A percentile compares a stretch with the other conserved stretches of the same genome.
Conservation (phyloP, 2,113 vertebrate species). For the Heterocephalus glaber region DNA sequence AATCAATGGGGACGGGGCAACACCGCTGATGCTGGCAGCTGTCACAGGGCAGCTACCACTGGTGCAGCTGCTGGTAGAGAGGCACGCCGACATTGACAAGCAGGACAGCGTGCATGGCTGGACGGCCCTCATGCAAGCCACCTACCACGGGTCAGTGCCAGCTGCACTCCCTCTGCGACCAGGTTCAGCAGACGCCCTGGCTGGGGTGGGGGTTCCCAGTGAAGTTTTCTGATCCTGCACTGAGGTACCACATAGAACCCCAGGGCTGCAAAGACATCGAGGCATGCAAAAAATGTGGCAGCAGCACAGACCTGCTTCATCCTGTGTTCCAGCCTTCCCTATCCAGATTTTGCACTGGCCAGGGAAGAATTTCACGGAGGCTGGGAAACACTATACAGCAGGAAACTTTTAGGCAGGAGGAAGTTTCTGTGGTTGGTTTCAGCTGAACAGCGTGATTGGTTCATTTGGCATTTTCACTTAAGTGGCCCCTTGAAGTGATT, state of each 20-base stretch:
- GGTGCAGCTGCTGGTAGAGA: conserved; percentile 95
- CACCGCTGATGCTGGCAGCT: conserved; percentile 96
- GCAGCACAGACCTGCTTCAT: rapidly evolving
- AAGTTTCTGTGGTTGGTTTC: neutral
- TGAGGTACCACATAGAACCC: neutral
- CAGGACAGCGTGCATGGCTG: conserved; percentile 96
- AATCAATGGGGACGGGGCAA: conserved; percentile 94
- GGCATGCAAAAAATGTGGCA: neutral
- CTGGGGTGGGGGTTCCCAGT: neutral
- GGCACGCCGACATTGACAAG: conserved; percentile 92
- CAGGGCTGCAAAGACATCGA: neutral
- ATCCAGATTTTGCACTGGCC: neutral
- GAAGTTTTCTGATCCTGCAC: neutral
- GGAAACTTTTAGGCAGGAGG: neutral
- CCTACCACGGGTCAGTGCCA: conserved; percentile 93
- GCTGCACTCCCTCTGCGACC: rapidly evolving
- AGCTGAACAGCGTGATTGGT: neutral
- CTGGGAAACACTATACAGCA: too few relatives aligned
- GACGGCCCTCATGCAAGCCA: conserved; percentile 99
- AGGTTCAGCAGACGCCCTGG: neutral
- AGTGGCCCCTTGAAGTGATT: neutral
- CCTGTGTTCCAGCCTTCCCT: rapidly evolving
- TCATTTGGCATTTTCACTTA: neutral
- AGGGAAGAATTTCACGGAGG: neutral
- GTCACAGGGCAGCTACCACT: conserved; percentile 95